These are phyloP conservation scores for Spinibarbus caldwelli DNA, from an alignment of 2,797 vertebrate species.

Conservation along the genomic window DNA sequence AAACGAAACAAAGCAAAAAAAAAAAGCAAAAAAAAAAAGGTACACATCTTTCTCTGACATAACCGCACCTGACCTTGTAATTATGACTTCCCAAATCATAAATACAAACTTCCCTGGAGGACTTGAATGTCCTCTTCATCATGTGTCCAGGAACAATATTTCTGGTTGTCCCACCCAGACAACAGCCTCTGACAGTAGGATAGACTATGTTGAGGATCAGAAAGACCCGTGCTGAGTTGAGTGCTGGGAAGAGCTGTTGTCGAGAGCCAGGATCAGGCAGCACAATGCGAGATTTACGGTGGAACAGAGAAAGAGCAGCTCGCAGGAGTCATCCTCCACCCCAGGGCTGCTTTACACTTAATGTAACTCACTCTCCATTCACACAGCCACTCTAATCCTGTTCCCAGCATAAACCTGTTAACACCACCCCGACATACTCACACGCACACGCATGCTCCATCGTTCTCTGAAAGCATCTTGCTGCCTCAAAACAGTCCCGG, in stretches of 20 bases:
- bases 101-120: neutral
- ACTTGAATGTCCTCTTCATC: neutral
- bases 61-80: neutral
- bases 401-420: conserved; percentile 60
- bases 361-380: conserved; percentile 59
- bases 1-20: too few relatives aligned
- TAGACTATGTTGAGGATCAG: neutral
- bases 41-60: too few relatives aligned
- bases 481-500: neutral
- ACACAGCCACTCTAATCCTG: conserved; percentile 61
- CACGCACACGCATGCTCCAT: neutral
- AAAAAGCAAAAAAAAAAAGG: too few relatives aligned
- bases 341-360: conserved; percentile 57
- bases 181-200: neutral
- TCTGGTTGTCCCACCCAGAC: neutral
- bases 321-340: conserved; percentile 50
- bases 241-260: conserved; percentile 50
- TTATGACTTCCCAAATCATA: neutral
- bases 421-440: conserved; percentile 39
- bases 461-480: neutral
- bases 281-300: conserved; percentile 59
- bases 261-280: conserved; percentile 45
- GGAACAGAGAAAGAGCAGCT: conserved; percentile 37
- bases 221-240: neutral
- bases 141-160: neutral